Evolutionary conservation across 2,113 vertebrate species (phyloP).

Genomic region (Zingel zingel): DNA sequence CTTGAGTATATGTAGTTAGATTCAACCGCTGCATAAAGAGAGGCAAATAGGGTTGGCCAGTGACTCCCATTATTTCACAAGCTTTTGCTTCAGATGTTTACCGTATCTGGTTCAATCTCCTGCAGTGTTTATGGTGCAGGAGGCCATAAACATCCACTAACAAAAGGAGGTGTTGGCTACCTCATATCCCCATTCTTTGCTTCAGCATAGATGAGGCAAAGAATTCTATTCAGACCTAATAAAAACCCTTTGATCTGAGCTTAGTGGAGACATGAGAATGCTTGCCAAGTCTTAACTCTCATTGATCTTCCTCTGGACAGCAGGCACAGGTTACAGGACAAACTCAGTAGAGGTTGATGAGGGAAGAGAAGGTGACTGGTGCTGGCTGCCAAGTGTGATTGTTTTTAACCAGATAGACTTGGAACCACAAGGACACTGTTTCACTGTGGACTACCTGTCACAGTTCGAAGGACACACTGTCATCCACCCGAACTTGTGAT

Average conservation of each 20-base stretch:
- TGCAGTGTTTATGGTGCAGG: constrained; percentile 8
- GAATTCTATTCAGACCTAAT: constrained; percentile 46
- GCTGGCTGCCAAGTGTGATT: constrained; percentile 67
- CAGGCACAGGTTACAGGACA: constrained; percentile 76
- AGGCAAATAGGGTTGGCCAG: neutral
- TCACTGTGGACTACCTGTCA: constrained; percentile 46
- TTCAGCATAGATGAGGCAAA: constrained; percentile 30
- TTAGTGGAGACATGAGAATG: constrained; percentile 64
- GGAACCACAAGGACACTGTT: constrained; percentile 63
- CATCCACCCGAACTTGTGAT: constrained; percentile 43
- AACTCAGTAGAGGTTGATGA: constrained; percentile 67
- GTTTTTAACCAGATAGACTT: constrained; percentile 64
- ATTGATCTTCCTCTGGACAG: constrained; percentile 73
- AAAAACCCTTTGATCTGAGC: constrained; percentile 66
- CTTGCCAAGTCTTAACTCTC: constrained; percentile 70
- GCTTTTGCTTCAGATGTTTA: neutral
- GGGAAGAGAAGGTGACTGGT: constrained; percentile 41
- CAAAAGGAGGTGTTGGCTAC: constrained; percentile 29
- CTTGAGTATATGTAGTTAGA: too few relatives aligned
- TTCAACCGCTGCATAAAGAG: neutral
- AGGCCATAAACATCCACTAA: constrained; percentile 5
- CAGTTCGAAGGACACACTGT: constrained; percentile 21
- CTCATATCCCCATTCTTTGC: constrained; percentile 20
- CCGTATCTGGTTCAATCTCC: neutral
- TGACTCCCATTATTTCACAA: neutral